Conservation (phyloP, 1,140 invertebrate genomes). For the Oncopodura yosiiana region DNA sequence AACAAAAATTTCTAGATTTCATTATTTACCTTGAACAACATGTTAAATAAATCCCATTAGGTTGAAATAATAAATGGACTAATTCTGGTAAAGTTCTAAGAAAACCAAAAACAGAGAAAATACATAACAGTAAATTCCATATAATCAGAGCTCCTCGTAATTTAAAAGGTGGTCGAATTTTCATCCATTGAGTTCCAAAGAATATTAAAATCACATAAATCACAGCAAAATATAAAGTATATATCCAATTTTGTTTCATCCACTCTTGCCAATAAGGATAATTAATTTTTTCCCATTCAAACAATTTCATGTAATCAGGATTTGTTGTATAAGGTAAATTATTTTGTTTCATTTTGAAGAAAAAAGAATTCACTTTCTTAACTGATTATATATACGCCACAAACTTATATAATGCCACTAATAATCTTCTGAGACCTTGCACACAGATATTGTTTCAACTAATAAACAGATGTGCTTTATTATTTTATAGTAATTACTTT, state of each 20-base stretch:
- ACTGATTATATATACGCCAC: too few relatives aligned
- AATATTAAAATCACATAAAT: slow-evolving; percentile 90
- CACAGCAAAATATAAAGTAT: slow-evolving; percentile 79
- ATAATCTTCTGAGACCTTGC: too few relatives aligned
- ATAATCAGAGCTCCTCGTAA: slow-evolving; percentile 68
- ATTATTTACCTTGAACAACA: slow-evolving; percentile 70
- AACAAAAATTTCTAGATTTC: not conserved
- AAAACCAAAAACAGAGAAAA: slow-evolving; percentile 87
- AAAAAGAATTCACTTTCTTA: too few relatives aligned
- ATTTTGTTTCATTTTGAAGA: too few relatives aligned
- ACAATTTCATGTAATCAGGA: slow-evolving; percentile 17
- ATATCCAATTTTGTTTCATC: slow-evolving; percentile 92
- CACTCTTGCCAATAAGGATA: slow-evolving; percentile 53
- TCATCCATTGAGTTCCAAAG: slow-evolving; percentile 84
- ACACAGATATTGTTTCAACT: too few relatives aligned
- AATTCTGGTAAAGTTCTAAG: slow-evolving; percentile 77
- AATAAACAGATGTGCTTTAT: too few relatives aligned
- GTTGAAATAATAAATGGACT: slow-evolving; percentile 61
- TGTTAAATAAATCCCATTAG: slow-evolving; percentile 85
- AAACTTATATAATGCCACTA: too few relatives aligned
- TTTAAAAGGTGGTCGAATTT: slow-evolving; percentile 74
- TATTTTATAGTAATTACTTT: too few relatives aligned
- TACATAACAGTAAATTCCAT: slow-evolving; percentile 85
- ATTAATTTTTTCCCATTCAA: slow-evolving; percentile 21
- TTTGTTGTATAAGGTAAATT: too few relatives aligned